phyloP scores from a whole-genome alignment of 2,888 invertebrate species.

The Theodoxus fluviatilis region DNA sequence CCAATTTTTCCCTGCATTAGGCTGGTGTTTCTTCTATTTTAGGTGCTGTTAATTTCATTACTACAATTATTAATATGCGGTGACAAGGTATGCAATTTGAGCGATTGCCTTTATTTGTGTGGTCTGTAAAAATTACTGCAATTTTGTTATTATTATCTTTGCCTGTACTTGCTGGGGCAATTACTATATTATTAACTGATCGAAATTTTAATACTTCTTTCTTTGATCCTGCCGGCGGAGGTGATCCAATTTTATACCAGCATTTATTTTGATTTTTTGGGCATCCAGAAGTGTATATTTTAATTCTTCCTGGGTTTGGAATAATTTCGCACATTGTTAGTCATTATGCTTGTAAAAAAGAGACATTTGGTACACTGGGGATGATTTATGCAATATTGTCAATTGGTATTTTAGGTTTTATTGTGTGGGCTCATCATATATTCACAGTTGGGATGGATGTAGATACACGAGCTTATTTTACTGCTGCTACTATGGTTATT shows the following conservation, averaged over 20 bases:
- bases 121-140: slow-evolving; percentile 76
- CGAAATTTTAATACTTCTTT: slow-evolving; percentile 83
- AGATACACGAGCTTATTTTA: slow-evolving; percentile 84
- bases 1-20: slow-evolving; percentile 80
- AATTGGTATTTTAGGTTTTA: slow-evolving; percentile 83
- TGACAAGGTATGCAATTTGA: slow-evolving; percentile 72
- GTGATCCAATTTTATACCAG: slow-evolving; percentile 82
- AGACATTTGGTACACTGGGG: slow-evolving; percentile 76
- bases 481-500: slow-evolving; percentile 83
- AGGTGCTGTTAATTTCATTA: slow-evolving; percentile 82
- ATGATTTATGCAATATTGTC: slow-evolving; percentile 86
- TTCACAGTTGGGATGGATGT: slow-evolving; percentile 85
- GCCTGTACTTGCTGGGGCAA: slow-evolving; percentile 81
- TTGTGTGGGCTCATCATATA: slow-evolving; percentile 86
- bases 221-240: slow-evolving; percentile 82
- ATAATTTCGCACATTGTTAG: slow-evolving; percentile 81
- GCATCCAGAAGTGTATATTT: slow-evolving; percentile 86
- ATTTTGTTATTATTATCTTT: slow-evolving; percentile 74
- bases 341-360: slow-evolving; percentile 72
- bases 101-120: slow-evolving; percentile 77
- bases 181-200: slow-evolving; percentile 81
- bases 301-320: slow-evolving; percentile 84
- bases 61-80: slow-evolving; percentile 78
- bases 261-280: slow-evolving; percentile 90
- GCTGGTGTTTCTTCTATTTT: slow-evolving; percentile 75